These are phyloP conservation scores for Siniperca obscura DNA, from an alignment of 2,797 vertebrate genomes.

Conservation along the genomic window DNA sequence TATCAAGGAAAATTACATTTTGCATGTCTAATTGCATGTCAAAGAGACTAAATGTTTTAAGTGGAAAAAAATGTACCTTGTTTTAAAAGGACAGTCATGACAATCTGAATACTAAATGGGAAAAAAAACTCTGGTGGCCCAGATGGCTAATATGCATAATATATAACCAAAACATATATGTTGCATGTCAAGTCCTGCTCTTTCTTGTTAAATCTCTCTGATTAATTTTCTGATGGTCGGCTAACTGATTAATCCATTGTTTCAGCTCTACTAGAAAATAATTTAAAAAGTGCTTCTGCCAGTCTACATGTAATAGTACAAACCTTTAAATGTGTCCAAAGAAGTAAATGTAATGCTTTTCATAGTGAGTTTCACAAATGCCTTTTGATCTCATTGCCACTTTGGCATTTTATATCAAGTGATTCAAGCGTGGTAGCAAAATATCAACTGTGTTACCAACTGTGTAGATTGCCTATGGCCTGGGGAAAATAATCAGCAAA, in stretches of 20 bases:
- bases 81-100: background rate
- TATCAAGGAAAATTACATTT: background rate
- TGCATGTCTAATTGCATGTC: background rate
- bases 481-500: constrained; percentile 21
- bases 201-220: background rate
- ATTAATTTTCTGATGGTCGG: background rate
- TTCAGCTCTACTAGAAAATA: background rate
- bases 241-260: background rate
- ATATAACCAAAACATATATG: background rate
- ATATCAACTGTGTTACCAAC: constrained; percentile 15
- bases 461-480: background rate
- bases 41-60: background rate
- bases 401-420: constrained; percentile 24
- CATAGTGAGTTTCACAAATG: background rate
- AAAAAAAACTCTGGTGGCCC: background rate
- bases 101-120: background rate
- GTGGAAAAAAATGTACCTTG: background rate
- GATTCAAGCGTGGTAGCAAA: background rate
- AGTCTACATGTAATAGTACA: accelerated
- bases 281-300: background rate
- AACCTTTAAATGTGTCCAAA: background rate
- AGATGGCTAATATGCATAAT: background rate
- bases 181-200: background rate
- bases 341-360: constrained; percentile 1
- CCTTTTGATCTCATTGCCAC: constrained; percentile 28